These are phyloP conservation scores for Dendrolimus punctatus DNA, from an alignment of 1,140 invertebrate genomes.

Conservation along the genomic window DNA sequence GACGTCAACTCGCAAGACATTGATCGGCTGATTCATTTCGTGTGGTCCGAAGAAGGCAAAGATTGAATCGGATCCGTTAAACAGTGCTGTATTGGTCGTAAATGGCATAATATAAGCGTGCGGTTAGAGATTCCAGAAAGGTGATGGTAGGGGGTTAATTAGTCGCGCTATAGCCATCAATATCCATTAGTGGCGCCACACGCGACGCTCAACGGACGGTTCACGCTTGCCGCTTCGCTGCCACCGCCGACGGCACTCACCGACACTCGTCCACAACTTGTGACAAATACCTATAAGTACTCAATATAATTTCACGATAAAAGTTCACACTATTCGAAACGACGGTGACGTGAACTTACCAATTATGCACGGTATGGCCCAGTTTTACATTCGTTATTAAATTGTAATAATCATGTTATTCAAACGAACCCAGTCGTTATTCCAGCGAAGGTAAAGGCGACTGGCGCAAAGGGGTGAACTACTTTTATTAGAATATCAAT, in stretches of 20 bases:
- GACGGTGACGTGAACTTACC: constrained; percentile 7
- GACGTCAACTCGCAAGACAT: constrained; percentile 29
- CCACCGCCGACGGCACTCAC: constrained; percentile 10
- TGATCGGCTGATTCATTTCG: constrained; percentile 23
- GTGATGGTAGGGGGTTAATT: constrained; percentile 52
- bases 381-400: constrained; percentile 1
- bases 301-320: constrained; percentile 40
- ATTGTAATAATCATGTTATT: background rate
- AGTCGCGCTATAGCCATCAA: constrained; percentile 61
- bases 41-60: constrained; percentile 21
- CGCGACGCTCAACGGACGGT: constrained; percentile 37
- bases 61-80: constrained; percentile 29
- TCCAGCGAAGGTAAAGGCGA: constrained; percentile 5
- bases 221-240: constrained; percentile 15
- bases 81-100: constrained; percentile 20
- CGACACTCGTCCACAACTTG: constrained; percentile 2
- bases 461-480: constrained; percentile 19
- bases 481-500: constrained; percentile 53
- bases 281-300: constrained; percentile 37
- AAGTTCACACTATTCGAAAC: constrained; percentile 41
- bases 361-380: background rate
- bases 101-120: constrained; percentile 22
- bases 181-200: constrained; percentile 67
- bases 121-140: constrained; percentile 30
- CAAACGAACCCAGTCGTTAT: constrained; percentile 3